Percentiles rank a stretch among this genome's conserved stretches.
These are phyloP conservation scores for Synanceia verrucosa DNA, from an alignment of 2,797 vertebrate genomes.

Conservation along the genomic window DNA sequence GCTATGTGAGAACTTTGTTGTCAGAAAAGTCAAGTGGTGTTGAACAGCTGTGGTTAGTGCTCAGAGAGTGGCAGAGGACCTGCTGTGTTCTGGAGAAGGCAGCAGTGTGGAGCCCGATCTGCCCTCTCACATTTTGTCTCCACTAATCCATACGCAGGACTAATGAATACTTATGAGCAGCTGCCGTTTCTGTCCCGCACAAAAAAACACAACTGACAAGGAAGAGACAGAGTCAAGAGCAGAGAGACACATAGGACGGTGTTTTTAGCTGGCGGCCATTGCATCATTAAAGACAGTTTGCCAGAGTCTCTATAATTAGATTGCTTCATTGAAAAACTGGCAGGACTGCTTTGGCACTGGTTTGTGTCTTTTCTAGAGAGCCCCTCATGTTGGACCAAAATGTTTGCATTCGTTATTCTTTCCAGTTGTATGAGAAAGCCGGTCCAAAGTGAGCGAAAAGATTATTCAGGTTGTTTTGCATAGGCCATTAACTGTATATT, in stretches of 20 bases:
- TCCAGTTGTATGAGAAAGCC: constrained; percentile 29
- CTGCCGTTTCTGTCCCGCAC: constrained; percentile 58
- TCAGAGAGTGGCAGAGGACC: constrained; percentile 48
- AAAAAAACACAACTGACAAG: constrained; percentile 36
- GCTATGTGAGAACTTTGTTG: constrained; percentile 71
- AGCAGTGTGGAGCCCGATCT: constrained; percentile 39
- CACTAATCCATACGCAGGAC: constrained; percentile 61
- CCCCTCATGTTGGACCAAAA: constrained; percentile 20
- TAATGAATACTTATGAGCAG: constrained; percentile 75
- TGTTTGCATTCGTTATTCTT: constrained; percentile 38
- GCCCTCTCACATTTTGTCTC: constrained; percentile 53
- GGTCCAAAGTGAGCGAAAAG: constrained; percentile 9
- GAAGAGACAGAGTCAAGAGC: constrained; percentile 5
- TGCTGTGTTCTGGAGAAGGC: constrained; percentile 58
- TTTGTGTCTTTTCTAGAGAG: constrained; percentile 44
- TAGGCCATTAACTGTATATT: constrained; percentile 30
- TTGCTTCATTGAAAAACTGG: constrained; percentile 54
- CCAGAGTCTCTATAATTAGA: constrained; percentile 72
- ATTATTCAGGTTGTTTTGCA: constrained; percentile 29
- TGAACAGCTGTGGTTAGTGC: constrained; percentile 74
- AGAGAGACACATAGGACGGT: constrained; percentile 18
- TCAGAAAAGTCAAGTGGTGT: constrained; percentile 74
- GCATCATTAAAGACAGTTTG: constrained; percentile 68
- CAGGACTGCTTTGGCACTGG: constrained; percentile 47
- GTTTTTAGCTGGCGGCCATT: constrained; percentile 53